Conservation (phyloP, 2,113 vertebrate species). For the Chaenogobius annularis region DNA sequence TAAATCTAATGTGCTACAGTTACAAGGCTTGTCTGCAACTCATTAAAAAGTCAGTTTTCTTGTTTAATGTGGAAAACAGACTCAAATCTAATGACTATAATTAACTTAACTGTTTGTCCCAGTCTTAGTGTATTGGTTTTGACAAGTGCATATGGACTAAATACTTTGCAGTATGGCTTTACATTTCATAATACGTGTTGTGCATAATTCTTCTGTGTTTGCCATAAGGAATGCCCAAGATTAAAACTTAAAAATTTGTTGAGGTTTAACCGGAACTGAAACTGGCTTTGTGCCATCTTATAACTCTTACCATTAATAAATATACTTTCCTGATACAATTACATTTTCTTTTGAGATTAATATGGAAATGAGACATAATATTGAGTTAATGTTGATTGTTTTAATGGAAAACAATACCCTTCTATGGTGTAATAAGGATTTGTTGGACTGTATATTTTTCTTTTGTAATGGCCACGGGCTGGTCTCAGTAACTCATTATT, state of each 20-base stretch:
- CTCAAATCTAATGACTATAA: not conserved
- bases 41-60: not conserved
- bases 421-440: not conserved
- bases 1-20: not conserved
- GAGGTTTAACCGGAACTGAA: not conserved
- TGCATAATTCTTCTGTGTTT: not conserved
- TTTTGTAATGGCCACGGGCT: not conserved
- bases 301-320: not conserved
- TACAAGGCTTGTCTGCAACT: not conserved
- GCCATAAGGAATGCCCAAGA: not conserved
- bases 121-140: not conserved
- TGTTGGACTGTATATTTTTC: constrained; percentile 3
- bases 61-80: not conserved
- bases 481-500: not conserved
- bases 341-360: not conserved
- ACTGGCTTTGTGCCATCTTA: constrained; percentile 1
- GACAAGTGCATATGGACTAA: not conserved
- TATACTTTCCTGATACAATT: not conserved
- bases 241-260: not conserved
- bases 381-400: not conserved
- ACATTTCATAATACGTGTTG: not conserved
- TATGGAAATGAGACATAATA: not conserved
- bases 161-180: not conserved
- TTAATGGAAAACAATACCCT: not conserved
- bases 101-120: not conserved